These are phyloP conservation scores for Callimorpha dominula DNA, from an alignment of 2,888 invertebrate species.

Conservation along the genomic window DNA sequence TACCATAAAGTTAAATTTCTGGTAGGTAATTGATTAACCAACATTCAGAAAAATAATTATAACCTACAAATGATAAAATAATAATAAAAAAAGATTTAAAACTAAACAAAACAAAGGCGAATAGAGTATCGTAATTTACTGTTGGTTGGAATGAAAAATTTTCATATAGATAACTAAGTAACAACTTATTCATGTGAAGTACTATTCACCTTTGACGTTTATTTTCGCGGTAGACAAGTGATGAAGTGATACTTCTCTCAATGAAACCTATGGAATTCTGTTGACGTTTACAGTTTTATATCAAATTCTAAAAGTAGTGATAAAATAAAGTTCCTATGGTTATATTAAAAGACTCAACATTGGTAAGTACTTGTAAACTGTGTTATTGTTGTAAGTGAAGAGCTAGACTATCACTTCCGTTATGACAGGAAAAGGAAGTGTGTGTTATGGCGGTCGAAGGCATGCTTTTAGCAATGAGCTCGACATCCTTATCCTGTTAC, in stretches of 20 bases:
- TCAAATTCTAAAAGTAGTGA: conserved; percentile 20
- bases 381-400: conserved; percentile 28
- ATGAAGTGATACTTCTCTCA: conserved; percentile 45
- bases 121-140: neutral
- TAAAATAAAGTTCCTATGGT: conserved; percentile 24
- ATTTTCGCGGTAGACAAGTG: conserved; percentile 59
- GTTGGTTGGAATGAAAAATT: neutral
- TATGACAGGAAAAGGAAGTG: conserved; percentile 89
- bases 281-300: conserved; percentile 57
- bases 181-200: neutral
- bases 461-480: conserved; percentile 53
- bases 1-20: neutral
- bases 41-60: neutral
- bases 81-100: neutral
- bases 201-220: conserved; percentile 53
- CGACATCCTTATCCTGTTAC: conserved; percentile 78
- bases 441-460: conserved; percentile 78
- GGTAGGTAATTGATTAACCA: neutral
- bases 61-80: neutral
- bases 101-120: neutral
- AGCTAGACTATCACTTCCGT: conserved; percentile 66
- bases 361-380: conserved; percentile 48
- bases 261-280: conserved; percentile 45
- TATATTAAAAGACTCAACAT: conserved; percentile 20
- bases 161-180: neutral